Evolutionary conservation across 2,888 invertebrate species (phyloP), one percentile per base, ranked within the genome.

Genomic region (Drosophila kambysellisi): DNA sequence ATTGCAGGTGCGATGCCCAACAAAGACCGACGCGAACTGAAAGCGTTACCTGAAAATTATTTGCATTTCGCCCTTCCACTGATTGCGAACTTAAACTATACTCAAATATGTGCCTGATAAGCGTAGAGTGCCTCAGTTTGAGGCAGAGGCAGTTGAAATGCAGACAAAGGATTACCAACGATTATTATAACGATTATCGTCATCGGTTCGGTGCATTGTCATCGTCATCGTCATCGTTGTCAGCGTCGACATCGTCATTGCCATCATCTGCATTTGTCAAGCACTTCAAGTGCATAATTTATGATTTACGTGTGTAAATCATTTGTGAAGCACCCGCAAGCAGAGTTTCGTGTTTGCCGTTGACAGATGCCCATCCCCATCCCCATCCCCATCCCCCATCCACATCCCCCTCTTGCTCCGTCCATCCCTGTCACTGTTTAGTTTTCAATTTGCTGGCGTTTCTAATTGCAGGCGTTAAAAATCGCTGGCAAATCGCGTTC

Each of bases 241-340:
- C 35, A 35, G 50, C 33, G 7, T 12, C 53, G 46, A 50, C 35
- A 35, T 53, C 33, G 7, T 12, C 53, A 48, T 59, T 65, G 64
- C 61, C 70, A 61, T 74, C 87, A 88, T 82, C 88, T 88, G 89
- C 87, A 83, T 83, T 83, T 86, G 85, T 74, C 90, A 59, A 20
- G 67, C 90, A 86, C 89, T 86, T 81, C 60, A 89, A 78, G 60
- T 67, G 63, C 77, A 79, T 89, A 90, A 87, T 90, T 90, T 87
- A 87, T 90, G 86, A 87, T 87, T 87, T 90, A 67, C 69, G 88
- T 74, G 84, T 83, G 84, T 90, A 87, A 90, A 90, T 90, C 86
- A 90, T 71, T 74, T 83, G 71, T 90, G 70, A 86, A 90, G 90
- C 64, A 81, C 67, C 64, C 63, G 68, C 70, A 59, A 70, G 66